phyloP scores from a whole-genome alignment of 2,797 vertebrate species.

The Miichthys miiuy region DNA sequence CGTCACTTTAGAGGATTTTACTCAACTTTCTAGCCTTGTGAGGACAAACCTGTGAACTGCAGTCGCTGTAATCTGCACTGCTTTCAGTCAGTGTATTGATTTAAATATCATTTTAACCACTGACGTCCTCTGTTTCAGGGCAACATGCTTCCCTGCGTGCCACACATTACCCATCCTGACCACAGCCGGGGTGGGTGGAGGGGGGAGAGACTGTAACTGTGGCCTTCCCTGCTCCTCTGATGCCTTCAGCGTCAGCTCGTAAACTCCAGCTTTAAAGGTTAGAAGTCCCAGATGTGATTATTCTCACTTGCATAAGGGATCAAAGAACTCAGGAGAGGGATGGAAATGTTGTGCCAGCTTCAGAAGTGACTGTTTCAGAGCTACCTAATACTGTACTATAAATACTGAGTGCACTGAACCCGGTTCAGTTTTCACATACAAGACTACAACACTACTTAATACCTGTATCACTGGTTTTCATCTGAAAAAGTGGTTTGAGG shows the following conservation, averaged over 20 bases:
- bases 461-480: too few species aligned
- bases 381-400: background rate
- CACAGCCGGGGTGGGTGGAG: constrained; percentile 47
- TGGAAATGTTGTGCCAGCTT: background rate
- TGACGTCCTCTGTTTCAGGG: background rate
- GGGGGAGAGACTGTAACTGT: constrained; percentile 28
- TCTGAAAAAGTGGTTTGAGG: too few species aligned
- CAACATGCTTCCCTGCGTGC: background rate
- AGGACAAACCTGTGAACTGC: background rate
- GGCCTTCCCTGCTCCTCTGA: constrained; percentile 16
- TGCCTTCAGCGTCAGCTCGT: constrained; percentile 28
- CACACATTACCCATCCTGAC: constrained; percentile 38
- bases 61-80: too few species aligned
- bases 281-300: background rate
- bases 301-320: background rate
- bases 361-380: background rate
- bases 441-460: too few species aligned
- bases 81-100: background rate
- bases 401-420: too few species aligned
- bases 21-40: background rate
- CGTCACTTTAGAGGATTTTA: background rate
- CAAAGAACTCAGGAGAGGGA: too few species aligned
- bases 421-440: too few species aligned
- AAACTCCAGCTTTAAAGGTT: background rate
- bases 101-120: background rate